Evolutionary conservation across 2,797 vertebrate genomes (phyloP).

Genomic region (Acanthiza pusilla): DNA sequence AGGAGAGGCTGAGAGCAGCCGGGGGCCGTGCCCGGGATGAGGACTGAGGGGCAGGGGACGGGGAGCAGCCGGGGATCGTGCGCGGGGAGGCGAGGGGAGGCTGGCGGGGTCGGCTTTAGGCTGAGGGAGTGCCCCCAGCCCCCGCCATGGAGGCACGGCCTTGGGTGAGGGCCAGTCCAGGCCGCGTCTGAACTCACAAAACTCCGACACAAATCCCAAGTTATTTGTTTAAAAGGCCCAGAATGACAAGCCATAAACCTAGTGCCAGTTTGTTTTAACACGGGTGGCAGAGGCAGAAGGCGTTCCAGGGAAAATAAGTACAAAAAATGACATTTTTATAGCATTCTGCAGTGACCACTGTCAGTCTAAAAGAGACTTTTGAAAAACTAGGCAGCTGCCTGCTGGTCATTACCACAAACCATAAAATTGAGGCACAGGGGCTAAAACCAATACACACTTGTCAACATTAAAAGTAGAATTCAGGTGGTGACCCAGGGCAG

Average conservation of each 20-base stretch:
- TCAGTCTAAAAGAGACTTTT: neutral
- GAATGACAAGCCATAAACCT: neutral
- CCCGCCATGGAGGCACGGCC: neutral
- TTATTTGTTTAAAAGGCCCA: neutral
- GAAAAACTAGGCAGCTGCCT: neutral
- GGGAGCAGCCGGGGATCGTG: too few relatives aligned
- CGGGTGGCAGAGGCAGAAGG: neutral
- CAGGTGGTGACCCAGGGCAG: neutral
- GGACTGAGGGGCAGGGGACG: too few relatives aligned
- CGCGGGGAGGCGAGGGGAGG: too few relatives aligned
- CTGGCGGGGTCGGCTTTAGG: fast-evolving
- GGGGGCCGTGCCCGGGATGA: neutral
- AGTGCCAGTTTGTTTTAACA: neutral
- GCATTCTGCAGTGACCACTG: neutral
- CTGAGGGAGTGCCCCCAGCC: neutral
- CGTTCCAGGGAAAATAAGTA: neutral
- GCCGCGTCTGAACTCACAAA: fast-evolving
- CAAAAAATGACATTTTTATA: neutral
- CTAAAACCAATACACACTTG: neutral
- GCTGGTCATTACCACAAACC: neutral
- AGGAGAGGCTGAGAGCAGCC: neutral
- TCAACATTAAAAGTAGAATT: neutral
- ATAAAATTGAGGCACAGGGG: neutral
- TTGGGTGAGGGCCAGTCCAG: fast-evolving
- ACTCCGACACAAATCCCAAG: fast-evolving